Percentiles rank a stretch among this genome's conserved stretches.
phyloP scores from a whole-genome alignment of 2,888 invertebrate species.

The Gerris lacustris region DNA sequence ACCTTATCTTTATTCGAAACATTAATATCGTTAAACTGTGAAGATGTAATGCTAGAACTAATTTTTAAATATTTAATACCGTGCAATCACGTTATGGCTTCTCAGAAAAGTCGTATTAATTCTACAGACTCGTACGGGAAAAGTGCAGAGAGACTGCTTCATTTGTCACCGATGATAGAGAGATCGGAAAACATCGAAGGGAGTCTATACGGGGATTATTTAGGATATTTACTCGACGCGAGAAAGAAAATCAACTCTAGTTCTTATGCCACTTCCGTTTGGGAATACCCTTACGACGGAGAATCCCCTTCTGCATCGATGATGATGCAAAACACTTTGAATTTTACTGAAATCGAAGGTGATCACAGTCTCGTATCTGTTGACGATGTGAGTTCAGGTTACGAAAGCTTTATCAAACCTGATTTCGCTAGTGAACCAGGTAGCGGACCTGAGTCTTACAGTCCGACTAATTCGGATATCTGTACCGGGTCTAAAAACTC shows the following conservation, averaged over 20 bases:
- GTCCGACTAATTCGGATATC: conserved; percentile 26
- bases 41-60: conserved; percentile 88
- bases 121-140: conserved; percentile 61
- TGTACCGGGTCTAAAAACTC: conserved; percentile 19
- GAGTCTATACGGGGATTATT: conserved; percentile 65
- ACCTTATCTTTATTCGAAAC: conserved; percentile 84
- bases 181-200: conserved; percentile 36
- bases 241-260: conserved; percentile 62
- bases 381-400: conserved; percentile 59
- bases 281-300: conserved; percentile 70
- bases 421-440: conserved; percentile 25
- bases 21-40: conserved; percentile 80
- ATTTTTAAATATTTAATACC: conserved; percentile 73
- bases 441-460: conserved; percentile 27
- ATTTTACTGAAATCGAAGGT: conserved; percentile 25
- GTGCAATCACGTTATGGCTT: conserved; percentile 66
- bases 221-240: conserved; percentile 77
- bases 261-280: conserved; percentile 57
- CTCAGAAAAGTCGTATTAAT: conserved; percentile 57
- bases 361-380: conserved; percentile 51
- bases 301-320: conserved; percentile 32
- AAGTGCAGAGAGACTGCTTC: conserved; percentile 61
- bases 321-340: conserved; percentile 10
- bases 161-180: conserved; percentile 49
- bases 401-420: conserved; percentile 48